phyloP scores from a whole-genome alignment of 2,888 invertebrate genomes.

The Pandemis heparana region DNA sequence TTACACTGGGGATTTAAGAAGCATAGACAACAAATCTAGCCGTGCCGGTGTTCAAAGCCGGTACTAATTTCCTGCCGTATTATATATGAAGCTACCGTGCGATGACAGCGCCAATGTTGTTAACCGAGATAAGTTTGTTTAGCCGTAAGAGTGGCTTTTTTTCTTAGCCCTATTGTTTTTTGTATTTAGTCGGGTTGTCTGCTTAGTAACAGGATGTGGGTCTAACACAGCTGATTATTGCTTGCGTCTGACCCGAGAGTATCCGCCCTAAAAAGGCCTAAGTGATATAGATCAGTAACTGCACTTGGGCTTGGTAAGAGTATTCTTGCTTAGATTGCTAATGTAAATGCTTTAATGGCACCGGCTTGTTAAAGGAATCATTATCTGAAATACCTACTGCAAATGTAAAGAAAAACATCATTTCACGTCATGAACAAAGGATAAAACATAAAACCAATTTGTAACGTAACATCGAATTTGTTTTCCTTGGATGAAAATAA shows the following conservation, averaged over 20 bases:
- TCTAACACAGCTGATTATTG: constrained; percentile 50
- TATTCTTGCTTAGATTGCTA: neutral
- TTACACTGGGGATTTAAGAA: constrained; percentile 28
- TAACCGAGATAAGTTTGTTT: neutral
- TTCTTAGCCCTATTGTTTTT: constrained; percentile 20
- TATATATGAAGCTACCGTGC: neutral
- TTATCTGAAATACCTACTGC: neutral
- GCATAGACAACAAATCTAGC: constrained; percentile 14
- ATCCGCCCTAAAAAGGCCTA: constrained; percentile 23
- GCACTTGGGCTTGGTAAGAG: neutral
- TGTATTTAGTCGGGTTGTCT: constrained; percentile 51
- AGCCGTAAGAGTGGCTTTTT: constrained; percentile 8
- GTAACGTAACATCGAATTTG: neutral
- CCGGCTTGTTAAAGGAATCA: too few species aligned
- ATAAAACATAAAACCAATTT: neutral
- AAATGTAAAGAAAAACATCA: neutral
- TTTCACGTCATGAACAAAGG: neutral
- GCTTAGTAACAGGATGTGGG: constrained; percentile 58
- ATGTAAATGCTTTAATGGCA: neutral
- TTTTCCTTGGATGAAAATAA: neutral
- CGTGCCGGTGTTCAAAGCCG: constrained; percentile 1
- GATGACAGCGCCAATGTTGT: constrained; percentile 4
- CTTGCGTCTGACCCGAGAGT: constrained; percentile 57
- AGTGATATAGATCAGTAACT: neutral
- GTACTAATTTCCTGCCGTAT: constrained; percentile 6